phyloP scores from a whole-genome alignment of 2,113 vertebrate species.

The Hyla sarda region DNA sequence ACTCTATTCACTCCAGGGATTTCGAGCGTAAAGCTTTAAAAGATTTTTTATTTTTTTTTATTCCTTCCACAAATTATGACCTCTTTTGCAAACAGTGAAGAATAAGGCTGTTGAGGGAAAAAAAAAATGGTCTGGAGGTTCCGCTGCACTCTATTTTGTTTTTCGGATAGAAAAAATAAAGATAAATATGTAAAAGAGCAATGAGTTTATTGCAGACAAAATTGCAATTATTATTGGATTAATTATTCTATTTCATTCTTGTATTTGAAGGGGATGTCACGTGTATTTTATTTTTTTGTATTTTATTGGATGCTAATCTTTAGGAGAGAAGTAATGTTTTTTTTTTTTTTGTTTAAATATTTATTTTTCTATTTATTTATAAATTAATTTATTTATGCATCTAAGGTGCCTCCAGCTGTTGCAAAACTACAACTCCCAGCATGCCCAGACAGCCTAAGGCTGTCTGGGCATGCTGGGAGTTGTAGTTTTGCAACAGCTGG shows the following conservation, averaged over 20 bases:
- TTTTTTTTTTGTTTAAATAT: not conserved
- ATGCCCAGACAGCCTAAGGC: no score
- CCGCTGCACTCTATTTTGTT: slow-evolving; percentile 63
- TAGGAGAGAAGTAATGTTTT: not conserved
- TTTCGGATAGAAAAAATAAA: slow-evolving; percentile 46
- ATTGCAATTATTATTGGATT: slow-evolving; percentile 8
- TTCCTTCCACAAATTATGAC: slow-evolving; percentile 63
- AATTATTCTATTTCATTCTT: not conserved
- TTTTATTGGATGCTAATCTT: not conserved
- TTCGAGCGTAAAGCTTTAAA: slow-evolving; percentile 71
- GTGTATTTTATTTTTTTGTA: not conserved
- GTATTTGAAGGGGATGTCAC: not conserved
- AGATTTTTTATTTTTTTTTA: no score
- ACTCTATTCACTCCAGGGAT: slow-evolving; percentile 78
- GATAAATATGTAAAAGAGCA: no score
- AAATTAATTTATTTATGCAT: no score
- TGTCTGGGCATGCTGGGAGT: no score
- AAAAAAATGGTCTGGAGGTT: slow-evolving; percentile 49
- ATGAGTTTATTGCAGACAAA: not conserved
- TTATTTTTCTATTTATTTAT: no score
- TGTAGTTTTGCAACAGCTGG: no score
- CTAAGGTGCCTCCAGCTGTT: no score
- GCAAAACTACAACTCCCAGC: no score
- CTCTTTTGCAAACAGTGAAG: slow-evolving; percentile 44
- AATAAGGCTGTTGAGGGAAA: slow-evolving; percentile 18